A percentile compares a stretch with the other conserved stretches of the same genome.
Evolutionary conservation across 2,797 vertebrate genomes (phyloP).

Genomic region (Helostoma temminkii): DNA sequence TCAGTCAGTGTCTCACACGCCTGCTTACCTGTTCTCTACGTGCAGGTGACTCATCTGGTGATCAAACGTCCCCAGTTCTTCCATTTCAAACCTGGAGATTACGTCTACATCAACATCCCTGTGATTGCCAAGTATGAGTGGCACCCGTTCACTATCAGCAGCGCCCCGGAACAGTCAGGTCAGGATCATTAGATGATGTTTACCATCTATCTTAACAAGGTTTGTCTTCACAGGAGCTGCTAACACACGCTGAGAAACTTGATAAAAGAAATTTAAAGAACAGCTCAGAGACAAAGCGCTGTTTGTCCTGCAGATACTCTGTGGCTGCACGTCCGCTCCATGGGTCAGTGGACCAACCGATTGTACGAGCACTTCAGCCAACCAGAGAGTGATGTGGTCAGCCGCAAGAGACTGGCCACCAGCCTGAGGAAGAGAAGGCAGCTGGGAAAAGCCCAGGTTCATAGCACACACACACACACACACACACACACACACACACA

Average conservation of each 20-base stretch:
- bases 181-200: too few species aligned
- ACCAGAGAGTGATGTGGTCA: conserved; percentile 20
- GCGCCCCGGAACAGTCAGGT: conserved; percentile 92
- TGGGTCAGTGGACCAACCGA: conserved; percentile 93
- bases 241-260: too few species aligned
- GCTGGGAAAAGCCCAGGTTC: conserved; percentile 72
- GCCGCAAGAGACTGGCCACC: conserved; percentile 66
- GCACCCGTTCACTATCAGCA: conserved; percentile 96
- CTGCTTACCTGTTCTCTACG: conserved; percentile 5
- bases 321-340: conserved; percentile 90
- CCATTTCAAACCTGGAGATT: conserved; percentile 92
- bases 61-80: conserved; percentile 88
- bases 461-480: too few species aligned
- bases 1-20: background rate
- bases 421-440: conserved; percentile 72
- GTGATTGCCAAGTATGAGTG: conserved; percentile 91
- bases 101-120: conserved; percentile 91
- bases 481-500: too few species aligned
- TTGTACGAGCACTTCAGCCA: conserved; percentile 88
- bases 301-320: conserved; percentile 81
- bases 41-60: conserved; percentile 92
- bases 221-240: too few species aligned
- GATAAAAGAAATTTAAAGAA: too few species aligned
- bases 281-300: background rate
- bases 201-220: too few species aligned